Evolutionary conservation across 2,113 vertebrate genomes (phyloP).

Genomic region (Menidia beryllina): DNA sequence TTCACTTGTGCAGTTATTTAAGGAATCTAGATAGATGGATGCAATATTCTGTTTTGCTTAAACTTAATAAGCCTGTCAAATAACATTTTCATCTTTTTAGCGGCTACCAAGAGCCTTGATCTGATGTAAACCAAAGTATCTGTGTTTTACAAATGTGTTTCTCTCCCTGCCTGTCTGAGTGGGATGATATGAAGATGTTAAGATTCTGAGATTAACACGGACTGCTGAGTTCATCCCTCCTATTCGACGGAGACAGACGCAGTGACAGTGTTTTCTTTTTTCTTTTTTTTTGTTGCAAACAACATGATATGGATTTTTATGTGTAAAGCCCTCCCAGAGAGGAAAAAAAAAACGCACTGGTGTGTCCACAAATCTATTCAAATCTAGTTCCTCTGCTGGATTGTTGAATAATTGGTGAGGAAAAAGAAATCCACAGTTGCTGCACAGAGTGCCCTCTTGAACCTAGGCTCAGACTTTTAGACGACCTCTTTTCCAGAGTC

Average conservation of each 20-base stretch:
- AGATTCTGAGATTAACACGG: constrained; percentile 44
- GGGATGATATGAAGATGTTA: constrained; percentile 53
- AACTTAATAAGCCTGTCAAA: constrained; percentile 18
- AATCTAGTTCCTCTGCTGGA: constrained; percentile 24
- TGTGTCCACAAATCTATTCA: constrained; percentile 34
- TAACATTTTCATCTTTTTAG: constrained; percentile 16
- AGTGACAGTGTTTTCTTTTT: constrained; percentile 40
- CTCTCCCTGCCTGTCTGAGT: constrained; percentile 29
- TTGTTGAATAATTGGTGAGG: constrained; percentile 53
- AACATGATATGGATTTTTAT: constrained; percentile 49
- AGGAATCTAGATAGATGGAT: background rate
- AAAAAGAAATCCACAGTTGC: constrained; percentile 42
- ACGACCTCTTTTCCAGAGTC: constrained; percentile 34
- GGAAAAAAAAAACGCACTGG: no score
- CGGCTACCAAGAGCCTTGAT: background rate
- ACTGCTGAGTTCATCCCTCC: constrained; percentile 50
- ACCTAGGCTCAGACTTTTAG: constrained; percentile 59
- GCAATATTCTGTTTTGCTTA: background rate
- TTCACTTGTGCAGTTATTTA: constrained; percentile 1
- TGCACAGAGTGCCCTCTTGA: constrained; percentile 17
- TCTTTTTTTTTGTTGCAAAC: constrained; percentile 5
- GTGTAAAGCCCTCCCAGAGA: constrained; percentile 30
- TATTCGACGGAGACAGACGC: constrained; percentile 47
- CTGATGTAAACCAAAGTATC: background rate
- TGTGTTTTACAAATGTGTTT: constrained; percentile 21